Conservation (phyloP, 1,140 invertebrate genomes). For the Hypothenemus hampei region DNA sequence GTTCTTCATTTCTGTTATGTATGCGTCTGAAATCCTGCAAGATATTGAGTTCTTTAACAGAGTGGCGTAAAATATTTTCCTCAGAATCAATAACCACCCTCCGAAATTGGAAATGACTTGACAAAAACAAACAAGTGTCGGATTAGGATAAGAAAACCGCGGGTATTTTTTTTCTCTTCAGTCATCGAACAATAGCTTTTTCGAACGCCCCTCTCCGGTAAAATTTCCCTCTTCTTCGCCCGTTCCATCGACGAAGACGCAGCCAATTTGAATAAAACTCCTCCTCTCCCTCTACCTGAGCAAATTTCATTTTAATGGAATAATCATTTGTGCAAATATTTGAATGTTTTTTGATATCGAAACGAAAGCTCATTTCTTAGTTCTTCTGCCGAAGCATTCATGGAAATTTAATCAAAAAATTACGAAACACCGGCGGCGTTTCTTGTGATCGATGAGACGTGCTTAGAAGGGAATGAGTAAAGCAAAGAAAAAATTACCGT, state of each 20-base stretch:
- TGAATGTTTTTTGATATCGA: constrained; percentile 47
- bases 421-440: constrained; percentile 40
- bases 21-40: no score
- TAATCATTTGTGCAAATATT: constrained; percentile 48
- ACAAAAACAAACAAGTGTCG: constrained; percentile 33
- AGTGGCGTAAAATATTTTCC: no score
- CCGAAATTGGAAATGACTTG: constrained; percentile 19
- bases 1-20: no score
- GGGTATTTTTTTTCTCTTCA: constrained; percentile 26
- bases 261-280: constrained; percentile 39
- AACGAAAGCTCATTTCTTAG: constrained; percentile 43
- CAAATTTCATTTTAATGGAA: constrained; percentile 48
- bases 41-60: no score
- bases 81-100: no score
- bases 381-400: constrained; percentile 40
- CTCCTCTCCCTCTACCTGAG: constrained; percentile 40
- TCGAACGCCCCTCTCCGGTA: constrained; percentile 9
- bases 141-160: constrained; percentile 29
- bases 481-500: no score
- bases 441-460: constrained; percentile 32
- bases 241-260: constrained; percentile 18
- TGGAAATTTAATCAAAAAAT: constrained; percentile 46
- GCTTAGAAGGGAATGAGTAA: no score
- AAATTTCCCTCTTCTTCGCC: constrained; percentile 6
- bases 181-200: constrained; percentile 39